Conservation (phyloP, 1,140 invertebrate genomes). For the Drosophila novamexicana region DNA sequence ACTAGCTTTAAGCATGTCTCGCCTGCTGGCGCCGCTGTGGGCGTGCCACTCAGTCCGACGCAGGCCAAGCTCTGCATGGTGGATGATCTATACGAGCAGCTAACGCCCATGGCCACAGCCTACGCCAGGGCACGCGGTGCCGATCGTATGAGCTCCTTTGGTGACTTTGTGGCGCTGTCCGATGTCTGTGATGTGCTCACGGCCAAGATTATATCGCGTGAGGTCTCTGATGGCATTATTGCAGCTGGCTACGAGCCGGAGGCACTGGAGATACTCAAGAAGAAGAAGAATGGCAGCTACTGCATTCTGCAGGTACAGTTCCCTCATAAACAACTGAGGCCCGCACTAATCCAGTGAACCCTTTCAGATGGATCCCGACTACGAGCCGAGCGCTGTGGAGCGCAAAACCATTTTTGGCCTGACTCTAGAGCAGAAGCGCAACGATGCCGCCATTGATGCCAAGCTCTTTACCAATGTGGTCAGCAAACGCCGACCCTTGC, state of each 20-base stretch:
- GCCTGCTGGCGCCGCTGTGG: constrained; percentile 97
- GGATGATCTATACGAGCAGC: constrained; percentile 90
- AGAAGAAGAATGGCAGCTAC: constrained; percentile 98
- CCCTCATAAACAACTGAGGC: neutral
- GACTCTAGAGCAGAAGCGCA: constrained; percentile 95
- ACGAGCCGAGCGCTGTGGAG: constrained; percentile 92
- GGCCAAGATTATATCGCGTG: constrained; percentile 90
- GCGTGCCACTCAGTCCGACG: constrained; percentile 89
- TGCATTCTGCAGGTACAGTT: constrained; percentile 91
- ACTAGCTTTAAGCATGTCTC: constrained; percentile 99
- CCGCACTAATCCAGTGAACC: neutral
- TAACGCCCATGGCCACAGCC: constrained; percentile 95
- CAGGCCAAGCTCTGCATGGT: constrained; percentile 97
- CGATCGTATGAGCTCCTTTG: constrained; percentile 99
- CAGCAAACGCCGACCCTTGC: constrained; percentile 89
- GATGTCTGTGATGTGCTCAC: constrained; percentile 95
- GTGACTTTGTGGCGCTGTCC: constrained; percentile 98
- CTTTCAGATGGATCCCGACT: constrained; percentile 94
- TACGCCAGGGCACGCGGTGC: constrained; percentile 98
- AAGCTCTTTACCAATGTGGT: constrained; percentile 94
- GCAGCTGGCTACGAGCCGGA: constrained; percentile 95
- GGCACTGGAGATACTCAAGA: constrained; percentile 94
- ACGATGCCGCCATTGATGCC: constrained; percentile 93
- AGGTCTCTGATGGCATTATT: constrained; percentile 98
- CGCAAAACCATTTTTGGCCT: constrained; percentile 95